phyloP scores from a whole-genome alignment of 2,113 vertebrate species.

The Helogale parvula region DNA sequence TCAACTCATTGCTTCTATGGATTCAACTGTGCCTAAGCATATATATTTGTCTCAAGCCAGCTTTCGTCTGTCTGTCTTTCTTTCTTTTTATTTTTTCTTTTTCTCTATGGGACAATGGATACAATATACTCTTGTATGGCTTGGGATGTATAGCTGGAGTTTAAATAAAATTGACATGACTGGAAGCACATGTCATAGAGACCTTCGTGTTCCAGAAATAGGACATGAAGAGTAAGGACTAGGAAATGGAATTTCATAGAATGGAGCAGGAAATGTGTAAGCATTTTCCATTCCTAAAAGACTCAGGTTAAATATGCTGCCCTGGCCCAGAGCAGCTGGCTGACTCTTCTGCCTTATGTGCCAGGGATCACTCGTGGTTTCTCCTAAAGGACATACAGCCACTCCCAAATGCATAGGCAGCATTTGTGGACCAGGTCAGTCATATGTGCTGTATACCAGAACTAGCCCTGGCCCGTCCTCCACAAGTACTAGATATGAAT shows the following conservation, averaged over 20 bases:
- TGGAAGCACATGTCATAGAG: background rate
- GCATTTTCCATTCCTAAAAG: constrained; percentile 47
- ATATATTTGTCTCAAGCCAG: background rate
- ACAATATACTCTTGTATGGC: background rate
- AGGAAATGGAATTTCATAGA: background rate
- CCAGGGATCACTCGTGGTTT: background rate
- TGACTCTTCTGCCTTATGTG: background rate
- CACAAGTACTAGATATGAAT: background rate
- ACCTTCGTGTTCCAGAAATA: background rate
- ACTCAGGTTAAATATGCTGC: background rate
- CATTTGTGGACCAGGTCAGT: background rate
- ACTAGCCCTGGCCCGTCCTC: background rate
- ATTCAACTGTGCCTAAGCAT: background rate
- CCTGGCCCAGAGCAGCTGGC: background rate
- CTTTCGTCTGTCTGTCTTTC: background rate
- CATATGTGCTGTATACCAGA: background rate
- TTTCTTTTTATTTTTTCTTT: background rate
- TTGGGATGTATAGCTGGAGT: background rate
- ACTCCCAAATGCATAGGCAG: background rate
- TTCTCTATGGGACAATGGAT: background rate
- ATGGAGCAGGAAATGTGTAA: constrained; percentile 42
- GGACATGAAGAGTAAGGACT: background rate
- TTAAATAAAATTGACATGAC: background rate
- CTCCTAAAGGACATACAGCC: background rate
- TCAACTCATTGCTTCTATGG: background rate